Base-by-base conservation (phyloP, 2,113 vertebrate genomes). In the Callospermophilus lateralis region DNA sequence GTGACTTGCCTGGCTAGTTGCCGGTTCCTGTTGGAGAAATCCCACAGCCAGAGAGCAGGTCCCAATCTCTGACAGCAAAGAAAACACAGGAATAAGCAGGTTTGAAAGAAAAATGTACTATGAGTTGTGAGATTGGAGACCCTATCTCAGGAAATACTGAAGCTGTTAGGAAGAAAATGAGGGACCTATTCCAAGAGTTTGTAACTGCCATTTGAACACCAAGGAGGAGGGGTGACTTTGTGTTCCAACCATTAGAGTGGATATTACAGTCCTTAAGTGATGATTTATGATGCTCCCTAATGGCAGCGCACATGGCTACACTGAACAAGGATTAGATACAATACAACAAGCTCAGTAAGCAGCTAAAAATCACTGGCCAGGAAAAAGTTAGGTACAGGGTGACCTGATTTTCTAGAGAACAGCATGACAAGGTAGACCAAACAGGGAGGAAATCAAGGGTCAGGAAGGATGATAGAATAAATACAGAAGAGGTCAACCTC, bases 391-490 rank as follows among this genome's bases (percentile, higher is more conserved):
- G 87, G 76, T 63, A 74, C 95, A 94, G 80, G 68, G 77, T 79
- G 95, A 95, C 89, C 92, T 92, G 91, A 93, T 95, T 97, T 96
- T 96, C 92, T 17, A 37, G 48, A 78, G 78, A 93, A 96, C 93
- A 89, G 65, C 80, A 37, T 58, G 45, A 80, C 89, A 65, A 92
- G 89, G 84, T 72, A 92, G 80, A 34, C 81, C 80, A 72, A 83
- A 72, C 28, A 17, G 48, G 20, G 39, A 87, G 48, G 42, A 28
- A 39, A 84, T 58, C 67, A 68, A 24, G 76, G 63, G 26, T 74
- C 79, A 58, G 76, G n/a, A 48, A 81, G 83, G 61, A 37, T n/a
- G 24, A 58, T 0, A 22, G 79, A 39, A 74, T 5, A 74, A 45
- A 88, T 8, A 65, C 16, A 34, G 45, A 96, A 30, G 2, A 34